Base-by-base conservation (phyloP, 2,113 vertebrate species). In the Tichodroma muraria region DNA sequence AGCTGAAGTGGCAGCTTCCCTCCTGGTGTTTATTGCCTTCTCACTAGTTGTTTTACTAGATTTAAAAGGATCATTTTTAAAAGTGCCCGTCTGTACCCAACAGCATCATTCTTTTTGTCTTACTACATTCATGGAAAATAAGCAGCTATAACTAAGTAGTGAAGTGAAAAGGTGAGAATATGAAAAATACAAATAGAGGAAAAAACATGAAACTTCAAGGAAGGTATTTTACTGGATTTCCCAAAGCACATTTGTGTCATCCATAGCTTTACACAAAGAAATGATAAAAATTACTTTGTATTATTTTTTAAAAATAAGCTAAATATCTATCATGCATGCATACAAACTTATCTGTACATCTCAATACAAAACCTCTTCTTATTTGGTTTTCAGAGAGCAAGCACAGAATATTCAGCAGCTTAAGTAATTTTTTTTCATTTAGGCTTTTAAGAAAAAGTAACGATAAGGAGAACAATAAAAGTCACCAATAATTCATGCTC, bases 181-280 rank as follows among this genome's bases (percentile, higher is more conserved):
- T 8, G 20, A 93, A 88, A 86, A 85, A 56, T 8, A 77, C 20
- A 53, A 69, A 80, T 3, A 57, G 35, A 95, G 23, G 15, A 64
- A 80, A 76, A 73, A 63, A 4, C 4, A 7, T 70, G 38, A 64
- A 87, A 64, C 31, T 68, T 88, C 68, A 90, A 80, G n/a, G 24
- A 93, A 95, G 80, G 27, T 73, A 82, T 53, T 96, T 96, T 96
- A 97, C 92, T 95, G 20, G 15, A 68, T 75, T 93, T 93, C 37
- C 31, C 25, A 71, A 84, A 86, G 60, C 56, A 77, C 8, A 3
- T 38, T 28, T 23, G 5, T 50, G 17, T 78, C 33, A 84, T 84
- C 24, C 47, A 63, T 4, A 85, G 40, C 28, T 85, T 94, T 71
- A 90, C 76, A 91, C 5, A 80, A 66, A 79, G 15, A 86, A 63